These are phyloP conservation scores for Lapara coniferarum DNA, from an alignment of 2,888 invertebrate genomes.

Conservation along the genomic window DNA sequence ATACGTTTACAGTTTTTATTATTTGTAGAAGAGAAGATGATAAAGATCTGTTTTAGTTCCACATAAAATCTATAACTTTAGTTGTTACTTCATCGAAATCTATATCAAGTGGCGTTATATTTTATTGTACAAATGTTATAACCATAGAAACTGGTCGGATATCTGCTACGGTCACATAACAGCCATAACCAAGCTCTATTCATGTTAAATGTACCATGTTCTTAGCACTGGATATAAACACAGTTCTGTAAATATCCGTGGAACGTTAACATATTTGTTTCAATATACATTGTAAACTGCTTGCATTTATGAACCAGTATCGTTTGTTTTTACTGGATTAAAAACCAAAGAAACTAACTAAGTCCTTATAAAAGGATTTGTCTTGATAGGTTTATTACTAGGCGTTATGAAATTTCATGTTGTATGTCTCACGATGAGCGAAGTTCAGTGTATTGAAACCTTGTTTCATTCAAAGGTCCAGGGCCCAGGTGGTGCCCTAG, in stretches of 20 bases:
- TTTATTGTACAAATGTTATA: neutral
- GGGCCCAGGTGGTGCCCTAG: too few relatives aligned
- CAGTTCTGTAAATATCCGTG: neutral
- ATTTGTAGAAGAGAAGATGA: too few relatives aligned
- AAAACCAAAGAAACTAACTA: too few relatives aligned
- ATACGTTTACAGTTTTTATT: too few relatives aligned
- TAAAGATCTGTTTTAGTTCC: too few relatives aligned
- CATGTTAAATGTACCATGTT: conserved; percentile 6
- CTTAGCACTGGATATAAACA: neutral
- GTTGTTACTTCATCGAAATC: too few relatives aligned
- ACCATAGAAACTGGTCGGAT: neutral
- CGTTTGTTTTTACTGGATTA: neutral
- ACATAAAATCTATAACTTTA: too few relatives aligned
- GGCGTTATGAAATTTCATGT: too few relatives aligned
- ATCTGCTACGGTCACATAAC: neutral
- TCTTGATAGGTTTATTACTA: neutral
- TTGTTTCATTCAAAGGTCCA: too few relatives aligned
- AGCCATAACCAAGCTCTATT: neutral
- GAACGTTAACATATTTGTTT: neutral
- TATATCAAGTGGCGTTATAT: too few relatives aligned
- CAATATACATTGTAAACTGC: neutral
- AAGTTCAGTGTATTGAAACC: too few relatives aligned
- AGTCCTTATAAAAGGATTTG: neutral
- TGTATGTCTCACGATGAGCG: too few relatives aligned
- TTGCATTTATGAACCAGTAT: conserved; percentile 2